Conservation (phyloP, 2,888 invertebrate genomes). For the Tribolium freemani region DNA sequence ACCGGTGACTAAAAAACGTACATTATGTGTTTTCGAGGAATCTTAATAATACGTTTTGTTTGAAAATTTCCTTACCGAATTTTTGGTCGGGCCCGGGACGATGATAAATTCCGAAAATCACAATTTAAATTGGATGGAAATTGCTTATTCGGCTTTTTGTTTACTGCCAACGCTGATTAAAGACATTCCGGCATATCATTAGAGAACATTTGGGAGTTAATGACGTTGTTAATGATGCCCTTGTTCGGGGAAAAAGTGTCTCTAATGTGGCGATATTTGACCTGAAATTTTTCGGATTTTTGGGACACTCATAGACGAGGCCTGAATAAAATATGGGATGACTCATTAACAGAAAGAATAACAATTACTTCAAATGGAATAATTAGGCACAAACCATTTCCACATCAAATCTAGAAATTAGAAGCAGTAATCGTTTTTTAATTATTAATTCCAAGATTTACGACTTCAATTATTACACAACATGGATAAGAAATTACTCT, state of each 20-base stretch:
- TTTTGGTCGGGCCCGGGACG: constrained; percentile 27
- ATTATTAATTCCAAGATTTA: too few relatives aligned
- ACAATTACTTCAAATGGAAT: neutral
- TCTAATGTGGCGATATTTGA: constrained; percentile 23
- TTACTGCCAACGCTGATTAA: constrained; percentile 34
- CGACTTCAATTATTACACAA: too few relatives aligned
- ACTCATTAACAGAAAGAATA: neutral
- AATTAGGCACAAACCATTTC: neutral
- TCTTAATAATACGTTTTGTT: constrained; percentile 57
- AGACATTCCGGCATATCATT: constrained; percentile 46
- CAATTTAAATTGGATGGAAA: constrained; percentile 42
- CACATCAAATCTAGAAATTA: too few relatives aligned
- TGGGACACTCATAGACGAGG: neutral
- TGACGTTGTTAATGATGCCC: constrained; percentile 43
- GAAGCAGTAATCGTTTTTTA: too few relatives aligned
- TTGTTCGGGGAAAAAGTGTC: constrained; percentile 42
- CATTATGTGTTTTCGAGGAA: constrained; percentile 57
- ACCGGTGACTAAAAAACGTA: constrained; percentile 54
- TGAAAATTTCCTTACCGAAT: constrained; percentile 41
- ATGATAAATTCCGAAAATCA: constrained; percentile 36
- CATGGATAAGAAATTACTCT: too few relatives aligned
- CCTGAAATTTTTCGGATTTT: constrained; percentile 21
- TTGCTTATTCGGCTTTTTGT: constrained; percentile 25
- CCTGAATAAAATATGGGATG: constrained; percentile 8
- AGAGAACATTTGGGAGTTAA: constrained; percentile 44